These are phyloP conservation scores for Calliopum simillimum DNA, from an alignment of 2,888 invertebrate genomes.

Conservation along the genomic window DNA sequence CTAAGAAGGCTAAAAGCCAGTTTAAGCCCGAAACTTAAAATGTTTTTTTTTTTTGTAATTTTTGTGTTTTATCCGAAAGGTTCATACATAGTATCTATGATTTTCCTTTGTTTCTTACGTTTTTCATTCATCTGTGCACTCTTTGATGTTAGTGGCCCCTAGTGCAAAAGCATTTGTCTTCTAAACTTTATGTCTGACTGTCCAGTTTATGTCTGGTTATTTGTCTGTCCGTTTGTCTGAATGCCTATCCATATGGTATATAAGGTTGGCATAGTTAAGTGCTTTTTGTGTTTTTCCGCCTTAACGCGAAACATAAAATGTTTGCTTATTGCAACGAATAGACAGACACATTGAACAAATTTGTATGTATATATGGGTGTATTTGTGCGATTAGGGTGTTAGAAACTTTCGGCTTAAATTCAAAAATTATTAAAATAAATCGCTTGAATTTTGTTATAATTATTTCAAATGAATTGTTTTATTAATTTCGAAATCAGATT, in stretches of 20 bases:
- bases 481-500: background rate
- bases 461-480: slow-evolving; percentile 19
- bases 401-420: too few relatives aligned
- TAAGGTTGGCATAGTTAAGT: slow-evolving; percentile 46
- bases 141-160: slow-evolving; percentile 49
- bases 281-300: slow-evolving; percentile 59
- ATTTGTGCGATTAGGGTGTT: background rate
- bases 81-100: too few relatives aligned
- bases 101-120: background rate
- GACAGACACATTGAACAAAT: slow-evolving; percentile 19
- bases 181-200: background rate
- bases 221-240: slow-evolving; percentile 44
- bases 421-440: too few relatives aligned
- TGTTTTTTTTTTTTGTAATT: background rate
- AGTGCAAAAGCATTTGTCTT: slow-evolving; percentile 46
- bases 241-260: slow-evolving; percentile 10
- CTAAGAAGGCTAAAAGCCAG: slow-evolving; percentile 58
- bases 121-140: slow-evolving; percentile 31
- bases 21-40: slow-evolving; percentile 44
- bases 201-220: background rate
- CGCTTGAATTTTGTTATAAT: too few relatives aligned
- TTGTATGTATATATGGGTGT: slow-evolving; percentile 4
- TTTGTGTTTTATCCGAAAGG: too few relatives aligned
- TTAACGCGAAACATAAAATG: slow-evolving; percentile 44
- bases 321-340: slow-evolving; percentile 33